Evolutionary conservation across 2,113 vertebrate genomes (phyloP).

Genomic region (Halcyon senegalensis): DNA sequence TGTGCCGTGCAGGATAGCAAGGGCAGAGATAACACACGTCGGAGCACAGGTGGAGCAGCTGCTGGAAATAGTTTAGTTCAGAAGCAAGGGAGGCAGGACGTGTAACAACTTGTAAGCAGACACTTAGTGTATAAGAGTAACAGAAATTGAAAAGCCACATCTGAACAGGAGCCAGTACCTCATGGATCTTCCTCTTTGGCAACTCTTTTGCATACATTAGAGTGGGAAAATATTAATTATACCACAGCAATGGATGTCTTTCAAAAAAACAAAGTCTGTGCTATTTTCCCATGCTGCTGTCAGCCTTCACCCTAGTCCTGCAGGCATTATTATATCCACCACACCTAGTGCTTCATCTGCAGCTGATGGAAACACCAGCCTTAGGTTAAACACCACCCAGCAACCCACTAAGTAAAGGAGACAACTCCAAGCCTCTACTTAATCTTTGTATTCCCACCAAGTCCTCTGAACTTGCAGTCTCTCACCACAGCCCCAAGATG

Average conservation of each 20-base stretch:
- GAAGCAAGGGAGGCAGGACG: not conserved
- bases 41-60: not conserved
- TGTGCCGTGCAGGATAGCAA: rapidly evolving
- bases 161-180: slow-evolving; percentile 26
- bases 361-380: not conserved
- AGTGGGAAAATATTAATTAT: slow-evolving; percentile 1
- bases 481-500: rapidly evolving
- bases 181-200: not conserved
- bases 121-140: not conserved
- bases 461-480: not conserved
- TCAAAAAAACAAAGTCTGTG: not conserved
- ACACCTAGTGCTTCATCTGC: not conserved
- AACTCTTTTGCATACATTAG: not conserved
- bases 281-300: not conserved
- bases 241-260: not conserved
- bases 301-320: not conserved
- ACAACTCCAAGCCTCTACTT: not conserved
- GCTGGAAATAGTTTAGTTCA: not conserved
- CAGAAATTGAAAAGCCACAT: not conserved
- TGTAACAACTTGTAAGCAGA: not conserved
- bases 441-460: not conserved
- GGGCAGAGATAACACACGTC: rapidly evolving
- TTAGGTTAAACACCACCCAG: not conserved
- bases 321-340: not conserved
- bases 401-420: not conserved